phyloP scores from a whole-genome alignment of 2,888 invertebrate genomes.

The Coelogynopora nodosa region DNA sequence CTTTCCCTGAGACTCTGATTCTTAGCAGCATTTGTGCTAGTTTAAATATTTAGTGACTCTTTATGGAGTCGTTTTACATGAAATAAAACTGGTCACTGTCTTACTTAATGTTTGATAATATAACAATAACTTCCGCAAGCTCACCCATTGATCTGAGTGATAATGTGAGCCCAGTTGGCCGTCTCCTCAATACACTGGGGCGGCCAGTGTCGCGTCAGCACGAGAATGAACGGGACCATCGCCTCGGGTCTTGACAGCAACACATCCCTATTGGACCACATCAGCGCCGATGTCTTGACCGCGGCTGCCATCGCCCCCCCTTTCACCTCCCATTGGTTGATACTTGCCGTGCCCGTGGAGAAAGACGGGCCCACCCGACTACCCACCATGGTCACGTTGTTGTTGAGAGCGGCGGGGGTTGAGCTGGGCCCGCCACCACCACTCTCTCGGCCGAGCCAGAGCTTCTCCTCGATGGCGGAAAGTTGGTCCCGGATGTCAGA shows the following conservation, averaged over 20 bases:
- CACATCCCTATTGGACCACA: background rate
- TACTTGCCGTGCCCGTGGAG: too few relatives aligned
- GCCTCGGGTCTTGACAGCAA: background rate
- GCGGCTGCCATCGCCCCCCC: background rate
- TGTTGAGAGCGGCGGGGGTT: too few relatives aligned
- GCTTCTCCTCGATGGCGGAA: background rate
- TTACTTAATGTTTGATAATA: background rate
- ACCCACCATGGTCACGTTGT: too few relatives aligned
- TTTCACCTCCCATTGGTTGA: background rate
- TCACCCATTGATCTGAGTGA: background rate
- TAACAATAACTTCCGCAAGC: background rate
- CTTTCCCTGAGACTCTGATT: too few relatives aligned
- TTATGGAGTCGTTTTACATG: too few relatives aligned
- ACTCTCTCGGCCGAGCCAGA: background rate
- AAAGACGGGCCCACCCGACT: too few relatives aligned
- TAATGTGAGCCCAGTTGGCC: background rate
- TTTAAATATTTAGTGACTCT: too few relatives aligned
- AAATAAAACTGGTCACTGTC: too few relatives aligned
- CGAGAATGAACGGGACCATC: background rate
- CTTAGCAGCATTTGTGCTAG: too few relatives aligned
- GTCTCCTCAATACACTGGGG: background rate
- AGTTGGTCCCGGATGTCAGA: background rate
- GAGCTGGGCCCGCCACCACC: too few relatives aligned
- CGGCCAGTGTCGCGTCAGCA: background rate
- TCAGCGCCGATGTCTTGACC: background rate